Conservation (phyloP, 92 coral and sea anemone genomes). For the Zoanthus solanderi region DNA sequence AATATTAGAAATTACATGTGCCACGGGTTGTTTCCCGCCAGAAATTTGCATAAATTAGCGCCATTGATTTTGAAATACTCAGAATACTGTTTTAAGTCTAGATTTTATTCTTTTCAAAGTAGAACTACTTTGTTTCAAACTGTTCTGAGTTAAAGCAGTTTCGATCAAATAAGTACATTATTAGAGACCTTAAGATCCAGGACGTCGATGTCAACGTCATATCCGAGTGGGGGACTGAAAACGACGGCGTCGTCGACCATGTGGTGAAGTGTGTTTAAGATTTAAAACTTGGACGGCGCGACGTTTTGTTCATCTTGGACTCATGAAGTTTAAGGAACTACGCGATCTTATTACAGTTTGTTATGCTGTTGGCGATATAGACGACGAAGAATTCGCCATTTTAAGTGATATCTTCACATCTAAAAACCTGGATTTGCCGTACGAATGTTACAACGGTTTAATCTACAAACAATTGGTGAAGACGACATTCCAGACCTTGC, state of each 20-base stretch:
- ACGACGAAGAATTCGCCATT: slow-evolving; percentile 46
- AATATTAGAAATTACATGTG: too few relatives aligned
- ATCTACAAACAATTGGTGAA: background rate
- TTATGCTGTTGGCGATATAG: slow-evolving; percentile 46
- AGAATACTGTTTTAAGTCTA: too few relatives aligned
- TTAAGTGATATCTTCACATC: slow-evolving; percentile 31
- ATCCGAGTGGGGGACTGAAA: too few relatives aligned
- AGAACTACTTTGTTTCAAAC: too few relatives aligned
- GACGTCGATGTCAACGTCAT: background rate
- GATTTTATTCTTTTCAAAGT: too few relatives aligned
- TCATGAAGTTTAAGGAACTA: background rate
- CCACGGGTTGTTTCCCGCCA: too few relatives aligned
- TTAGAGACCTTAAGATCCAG: background rate
- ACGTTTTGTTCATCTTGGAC: background rate
- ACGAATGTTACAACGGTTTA: slow-evolving; percentile 11
- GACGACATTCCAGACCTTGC: slow-evolving; percentile 7
- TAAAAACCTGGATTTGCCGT: slow-evolving; percentile 33
- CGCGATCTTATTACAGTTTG: slow-evolving; percentile 25
- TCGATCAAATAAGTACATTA: too few relatives aligned
- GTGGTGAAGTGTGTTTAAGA: background rate
- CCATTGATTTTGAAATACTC: too few relatives aligned
- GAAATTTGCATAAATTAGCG: too few relatives aligned
- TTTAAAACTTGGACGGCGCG: background rate
- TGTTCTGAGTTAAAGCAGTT: too few relatives aligned
- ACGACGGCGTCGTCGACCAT: background rate